Evolutionary conservation across 2,113 vertebrate genomes (phyloP).

Genomic region (Morone chrysops): DNA sequence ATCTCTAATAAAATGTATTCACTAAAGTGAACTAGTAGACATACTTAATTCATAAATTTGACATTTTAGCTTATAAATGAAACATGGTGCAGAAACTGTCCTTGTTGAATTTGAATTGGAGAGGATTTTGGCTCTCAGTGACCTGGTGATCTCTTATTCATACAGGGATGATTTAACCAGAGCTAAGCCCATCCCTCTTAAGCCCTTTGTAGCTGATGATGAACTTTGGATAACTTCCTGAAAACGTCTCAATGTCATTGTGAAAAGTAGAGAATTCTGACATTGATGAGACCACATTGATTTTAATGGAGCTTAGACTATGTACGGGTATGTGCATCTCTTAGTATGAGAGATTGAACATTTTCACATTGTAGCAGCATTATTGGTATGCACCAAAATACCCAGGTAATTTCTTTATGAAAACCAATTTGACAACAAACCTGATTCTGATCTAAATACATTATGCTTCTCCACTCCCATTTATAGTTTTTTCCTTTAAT

Average conservation of each 20-base stretch:
- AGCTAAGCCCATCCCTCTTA: slow-evolving; percentile 9
- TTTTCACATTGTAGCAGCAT: neutral
- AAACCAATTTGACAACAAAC: neutral
- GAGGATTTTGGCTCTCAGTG: slow-evolving; percentile 39
- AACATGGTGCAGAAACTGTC: slow-evolving; percentile 53
- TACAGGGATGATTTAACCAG: slow-evolving; percentile 46
- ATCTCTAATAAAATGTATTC: slow-evolving; percentile 9
- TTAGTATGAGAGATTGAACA: neutral
- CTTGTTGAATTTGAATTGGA: slow-evolving; percentile 56
- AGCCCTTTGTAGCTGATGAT: slow-evolving; percentile 28
- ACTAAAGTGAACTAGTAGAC: neutral
- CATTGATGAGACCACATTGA: neutral
- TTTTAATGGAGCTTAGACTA: neutral
- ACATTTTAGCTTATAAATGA: slow-evolving; percentile 53
- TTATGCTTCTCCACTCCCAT: neutral
- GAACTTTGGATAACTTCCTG: slow-evolving; percentile 33
- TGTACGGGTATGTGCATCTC: neutral
- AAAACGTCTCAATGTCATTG: slow-evolving; percentile 20
- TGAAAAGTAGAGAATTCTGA: neutral
- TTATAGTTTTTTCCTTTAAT: neutral
- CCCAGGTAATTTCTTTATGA: too few relatives aligned
- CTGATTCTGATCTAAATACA: neutral
- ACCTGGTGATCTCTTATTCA: slow-evolving; percentile 68
- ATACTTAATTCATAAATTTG: slow-evolving; percentile 33
- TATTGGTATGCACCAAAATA: neutral